Conservation (phyloP, 2,888 invertebrate genomes). For the Andrena bicolor region DNA sequence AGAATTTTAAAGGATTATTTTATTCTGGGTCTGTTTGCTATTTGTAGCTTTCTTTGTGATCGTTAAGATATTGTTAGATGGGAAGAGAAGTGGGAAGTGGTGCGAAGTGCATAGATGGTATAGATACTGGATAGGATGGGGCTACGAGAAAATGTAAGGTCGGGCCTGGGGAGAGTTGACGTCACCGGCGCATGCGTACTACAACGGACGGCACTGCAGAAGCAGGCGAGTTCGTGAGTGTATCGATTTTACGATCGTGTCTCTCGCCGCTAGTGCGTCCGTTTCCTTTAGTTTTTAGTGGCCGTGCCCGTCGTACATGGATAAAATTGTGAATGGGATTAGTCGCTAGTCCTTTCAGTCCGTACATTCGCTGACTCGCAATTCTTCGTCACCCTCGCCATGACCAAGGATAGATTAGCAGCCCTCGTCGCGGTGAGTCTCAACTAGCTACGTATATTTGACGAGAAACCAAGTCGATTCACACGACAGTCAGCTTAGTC, state of each 20-base stretch:
- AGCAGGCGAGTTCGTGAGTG: slow-evolving; percentile 88
- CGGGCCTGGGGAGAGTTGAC: slow-evolving; percentile 76
- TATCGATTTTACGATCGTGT: slow-evolving; percentile 93
- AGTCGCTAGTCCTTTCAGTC: slow-evolving; percentile 80
- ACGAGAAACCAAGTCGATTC: slow-evolving; percentile 26
- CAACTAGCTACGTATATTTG: slow-evolving; percentile 34
- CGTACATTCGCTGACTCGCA: slow-evolving; percentile 80
- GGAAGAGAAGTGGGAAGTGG: too few species aligned
- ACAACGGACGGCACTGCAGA: slow-evolving; percentile 88
- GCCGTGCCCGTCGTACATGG: slow-evolving; percentile 90
- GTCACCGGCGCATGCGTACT: slow-evolving; percentile 86
- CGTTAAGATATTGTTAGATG: too few species aligned
- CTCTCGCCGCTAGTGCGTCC: slow-evolving; percentile 82
- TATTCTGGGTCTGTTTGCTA: too few species aligned
- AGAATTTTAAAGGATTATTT: too few species aligned
- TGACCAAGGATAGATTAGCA: slow-evolving; percentile 99
- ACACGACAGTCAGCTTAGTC: slow-evolving; percentile 1
- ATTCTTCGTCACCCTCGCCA: slow-evolving; percentile 83
- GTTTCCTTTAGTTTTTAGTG: slow-evolving; percentile 87
- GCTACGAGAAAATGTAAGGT: slow-evolving; percentile 3
- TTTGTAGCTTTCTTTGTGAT: too few species aligned
- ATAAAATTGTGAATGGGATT: slow-evolving; percentile 92
- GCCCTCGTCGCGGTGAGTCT: slow-evolving; percentile 96
- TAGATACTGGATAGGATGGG: slow-evolving; percentile 13
- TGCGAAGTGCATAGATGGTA: too few species aligned